Percentiles rank a stretch among this genome's conserved stretches.
phyloP scores from a whole-genome alignment of 2,113 vertebrate species.

The Megatriorchis doriae region DNA sequence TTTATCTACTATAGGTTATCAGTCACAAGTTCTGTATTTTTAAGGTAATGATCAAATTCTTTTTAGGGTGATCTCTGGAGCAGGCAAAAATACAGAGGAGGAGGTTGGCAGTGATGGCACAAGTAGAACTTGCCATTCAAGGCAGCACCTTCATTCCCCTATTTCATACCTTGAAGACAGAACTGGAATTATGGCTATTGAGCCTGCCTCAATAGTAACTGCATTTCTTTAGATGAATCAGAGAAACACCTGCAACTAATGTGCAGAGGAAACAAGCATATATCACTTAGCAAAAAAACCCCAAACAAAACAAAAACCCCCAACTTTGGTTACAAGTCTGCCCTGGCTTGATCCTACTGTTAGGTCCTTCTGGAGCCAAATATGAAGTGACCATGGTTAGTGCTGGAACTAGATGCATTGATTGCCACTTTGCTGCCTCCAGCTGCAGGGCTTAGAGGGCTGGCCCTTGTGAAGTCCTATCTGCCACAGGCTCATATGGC shows the following conservation, averaged over 20 bases:
- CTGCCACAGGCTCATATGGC: neutral
- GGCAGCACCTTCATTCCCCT: neutral
- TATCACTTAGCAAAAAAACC: neutral
- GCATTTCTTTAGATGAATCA: neutral
- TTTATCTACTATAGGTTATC: neutral
- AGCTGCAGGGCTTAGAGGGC: neutral
- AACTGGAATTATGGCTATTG: neutral
- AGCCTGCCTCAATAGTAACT: neutral
- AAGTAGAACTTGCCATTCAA: neutral
- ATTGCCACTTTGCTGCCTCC: neutral
- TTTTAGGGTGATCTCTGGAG: neutral
- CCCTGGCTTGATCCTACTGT: neutral
- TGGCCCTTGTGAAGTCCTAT: neutral
- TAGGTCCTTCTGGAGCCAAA: neutral
- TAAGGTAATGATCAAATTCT: neutral
- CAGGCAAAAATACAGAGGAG: neutral
- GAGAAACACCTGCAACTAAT: neutral
- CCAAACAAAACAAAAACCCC: neutral
- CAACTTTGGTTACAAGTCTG: neutral
- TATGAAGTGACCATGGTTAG: too few species aligned
- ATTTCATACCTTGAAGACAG: neutral
- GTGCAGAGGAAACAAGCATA: neutral
- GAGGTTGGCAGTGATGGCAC: neutral
- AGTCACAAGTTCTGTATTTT: neutral
- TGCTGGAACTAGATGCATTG: neutral